Evolutionary conservation across 37 sponge, comb jelly and placozoan genomes (phyloP), one percentile per base, ranked within the genome.

Genomic region (Halisarca cf. caerulea): DNA sequence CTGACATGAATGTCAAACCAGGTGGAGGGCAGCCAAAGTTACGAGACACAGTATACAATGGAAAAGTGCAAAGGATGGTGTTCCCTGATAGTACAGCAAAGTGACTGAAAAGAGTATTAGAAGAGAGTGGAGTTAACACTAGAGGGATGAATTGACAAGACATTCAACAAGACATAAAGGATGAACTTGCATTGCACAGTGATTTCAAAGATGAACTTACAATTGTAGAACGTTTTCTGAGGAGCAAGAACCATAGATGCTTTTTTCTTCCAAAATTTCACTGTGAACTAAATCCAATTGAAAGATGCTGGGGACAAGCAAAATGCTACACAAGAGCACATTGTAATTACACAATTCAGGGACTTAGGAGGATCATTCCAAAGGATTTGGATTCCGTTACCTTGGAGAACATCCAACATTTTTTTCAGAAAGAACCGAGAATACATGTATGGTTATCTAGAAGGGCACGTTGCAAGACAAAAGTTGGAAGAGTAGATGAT

Each of bases 221-320:
- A 2, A 58, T 18, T 34, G 44, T 88, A 30, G 78, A 88, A 54
- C 84, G 84, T 33, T 79, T 59, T 66, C 39, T 89, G 55, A 79
- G 62, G 73, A 24, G 35, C 23, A 66, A 68, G 20, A 68, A 38
- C 66, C 58, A 69, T 66, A 51, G 18, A 30, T 81, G 81, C 33
- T 57, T 82, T 35, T 82, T 86, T 37, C 53, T 87, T 6, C 88
- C 88, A 2, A 87, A 82, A 45, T 88, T 83, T 57, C 88, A 88
- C 28, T 88, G 88, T 38, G 68, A 88, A 38, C 47, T 89, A 3
- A 85, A 85, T 51, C 81, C 85, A 17, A 89, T 85, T 23, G 85
- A 89, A 70, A 36, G 81, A 24, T 82, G 83, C 68, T 89, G 85
- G 89, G 80, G 54, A 8, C 80, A 83, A 35, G 85, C 80, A 20